These are phyloP conservation scores for Dicentrarchus labrax DNA, from an alignment of 2,113 vertebrate genomes.

Conservation along the genomic window DNA sequence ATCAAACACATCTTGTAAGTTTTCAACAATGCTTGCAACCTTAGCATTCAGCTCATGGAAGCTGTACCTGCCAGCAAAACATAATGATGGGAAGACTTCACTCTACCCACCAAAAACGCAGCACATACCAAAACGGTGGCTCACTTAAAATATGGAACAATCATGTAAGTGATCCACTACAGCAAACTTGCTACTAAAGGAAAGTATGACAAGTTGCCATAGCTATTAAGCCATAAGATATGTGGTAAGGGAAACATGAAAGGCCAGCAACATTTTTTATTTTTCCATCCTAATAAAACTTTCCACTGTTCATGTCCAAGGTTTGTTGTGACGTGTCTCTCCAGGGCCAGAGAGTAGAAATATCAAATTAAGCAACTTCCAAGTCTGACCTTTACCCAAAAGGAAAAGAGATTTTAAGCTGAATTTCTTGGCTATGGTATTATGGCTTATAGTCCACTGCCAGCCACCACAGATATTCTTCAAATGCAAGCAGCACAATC, in stretches of 20 bases:
- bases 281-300: slow-evolving; percentile 29
- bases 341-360: slow-evolving; percentile 25
- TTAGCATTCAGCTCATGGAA: background rate
- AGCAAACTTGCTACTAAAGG: slow-evolving; percentile 8
- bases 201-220: background rate
- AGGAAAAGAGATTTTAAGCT: slow-evolving; percentile 33
- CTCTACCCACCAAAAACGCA: background rate
- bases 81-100: background rate
- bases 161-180: background rate
- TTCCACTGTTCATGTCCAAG: slow-evolving; percentile 3
- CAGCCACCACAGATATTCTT: slow-evolving; percentile 2
- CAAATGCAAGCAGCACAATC: slow-evolving; percentile 11
- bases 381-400: slow-evolving; percentile 55
- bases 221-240: slow-evolving; percentile 11
- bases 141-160: slow-evolving; percentile 20
- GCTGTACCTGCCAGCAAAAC: background rate
- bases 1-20: background rate
- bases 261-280: slow-evolving; percentile 36
- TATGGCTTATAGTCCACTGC: background rate
- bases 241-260: slow-evolving; percentile 25
- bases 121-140: background rate
- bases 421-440: slow-evolving; percentile 33
- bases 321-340: slow-evolving; percentile 37
- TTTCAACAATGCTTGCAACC: background rate
- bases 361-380: slow-evolving; percentile 45